Evolutionary conservation across 2,888 invertebrate species (phyloP), one percentile per base, ranked within the genome.

Genomic region (Clepsis dumicolana): DNA sequence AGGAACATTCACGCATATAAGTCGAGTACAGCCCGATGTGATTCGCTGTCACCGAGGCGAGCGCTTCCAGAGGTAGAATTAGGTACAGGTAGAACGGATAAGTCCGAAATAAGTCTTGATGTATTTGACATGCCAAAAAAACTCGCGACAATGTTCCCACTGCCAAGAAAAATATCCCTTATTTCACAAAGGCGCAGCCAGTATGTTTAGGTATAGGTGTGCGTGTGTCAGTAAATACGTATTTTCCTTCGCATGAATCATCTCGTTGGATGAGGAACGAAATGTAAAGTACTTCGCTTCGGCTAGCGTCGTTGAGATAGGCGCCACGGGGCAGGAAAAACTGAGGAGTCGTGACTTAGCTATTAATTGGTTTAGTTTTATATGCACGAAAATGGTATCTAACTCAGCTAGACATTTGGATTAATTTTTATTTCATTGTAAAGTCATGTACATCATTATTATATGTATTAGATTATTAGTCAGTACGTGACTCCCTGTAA

Each of bases 231-330:
- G 44, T 44, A 48, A 48, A 48, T 48, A 48, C 18, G 48, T 48
- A 48, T 21, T 48, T 48, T 48, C 12, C 21, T 48, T 21, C 48
- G 48, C 48, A 48, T 48, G 21, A 21, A 16, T 8, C 12, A 48
- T 48, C 21, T 48, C 21, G 48, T 7, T 21, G 48, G 48, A 48
- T 48, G 24, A 32, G 16, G 16, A 21, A 21, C 32, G 27, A 53
- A 53, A 35, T 35, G 56, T 21, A 56, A 21, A 56, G 56, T 7
- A 35, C 24, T 21, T 56, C 21, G 35, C 29, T 54, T 14, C 32
- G 56, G 21, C 56, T 35, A 32, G 32, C 56, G 35, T 35, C 14
- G 56, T 35, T 29, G 35, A 56, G 35, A 56, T 56, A 35, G 56
- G 24, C 21, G 21, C 21, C 35, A 56, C 21, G 56, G 35, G 27